Evolutionary conservation across 2,113 vertebrate species (phyloP).

Genomic region (Thryonomys swinderianus): DNA sequence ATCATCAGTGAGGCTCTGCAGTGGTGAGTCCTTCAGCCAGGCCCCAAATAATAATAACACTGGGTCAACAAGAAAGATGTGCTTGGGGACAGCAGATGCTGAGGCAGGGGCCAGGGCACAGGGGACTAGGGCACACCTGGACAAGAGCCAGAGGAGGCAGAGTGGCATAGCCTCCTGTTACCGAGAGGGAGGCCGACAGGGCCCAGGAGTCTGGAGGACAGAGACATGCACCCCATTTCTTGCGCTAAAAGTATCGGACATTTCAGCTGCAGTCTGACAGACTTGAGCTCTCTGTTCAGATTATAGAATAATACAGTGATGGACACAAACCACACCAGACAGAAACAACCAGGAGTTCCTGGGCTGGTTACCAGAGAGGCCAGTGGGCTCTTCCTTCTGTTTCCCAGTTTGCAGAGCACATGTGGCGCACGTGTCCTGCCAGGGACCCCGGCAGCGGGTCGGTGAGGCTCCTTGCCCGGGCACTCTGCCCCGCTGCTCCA

Average conservation of each 20-base stretch:
- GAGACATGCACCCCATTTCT: neutral
- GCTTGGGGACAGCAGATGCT: neutral
- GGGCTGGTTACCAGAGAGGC: neutral
- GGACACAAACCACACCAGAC: neutral
- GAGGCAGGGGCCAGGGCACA: neutral
- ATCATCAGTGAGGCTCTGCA: neutral
- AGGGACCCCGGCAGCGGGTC: neutral
- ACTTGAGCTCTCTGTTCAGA: neutral
- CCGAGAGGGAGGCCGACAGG: neutral
- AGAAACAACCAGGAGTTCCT: neutral
- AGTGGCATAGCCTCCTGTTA: neutral
- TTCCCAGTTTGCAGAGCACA: neutral
- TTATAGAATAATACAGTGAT: neutral
- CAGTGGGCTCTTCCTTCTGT: neutral
- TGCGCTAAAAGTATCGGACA: neutral
- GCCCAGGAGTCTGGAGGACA: fast-evolving
- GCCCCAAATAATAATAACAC: neutral
- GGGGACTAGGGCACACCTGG: fast-evolving
- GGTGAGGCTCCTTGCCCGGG: neutral
- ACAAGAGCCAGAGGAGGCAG: neutral
- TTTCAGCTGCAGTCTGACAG: neutral
- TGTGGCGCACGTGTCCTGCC: neutral
- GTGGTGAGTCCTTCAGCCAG: neutral
- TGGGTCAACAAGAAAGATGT: fast-evolving
- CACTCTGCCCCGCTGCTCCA: neutral